phyloP scores from a whole-genome alignment of 2,888 invertebrate species.

The Smittia sp. region DNA sequence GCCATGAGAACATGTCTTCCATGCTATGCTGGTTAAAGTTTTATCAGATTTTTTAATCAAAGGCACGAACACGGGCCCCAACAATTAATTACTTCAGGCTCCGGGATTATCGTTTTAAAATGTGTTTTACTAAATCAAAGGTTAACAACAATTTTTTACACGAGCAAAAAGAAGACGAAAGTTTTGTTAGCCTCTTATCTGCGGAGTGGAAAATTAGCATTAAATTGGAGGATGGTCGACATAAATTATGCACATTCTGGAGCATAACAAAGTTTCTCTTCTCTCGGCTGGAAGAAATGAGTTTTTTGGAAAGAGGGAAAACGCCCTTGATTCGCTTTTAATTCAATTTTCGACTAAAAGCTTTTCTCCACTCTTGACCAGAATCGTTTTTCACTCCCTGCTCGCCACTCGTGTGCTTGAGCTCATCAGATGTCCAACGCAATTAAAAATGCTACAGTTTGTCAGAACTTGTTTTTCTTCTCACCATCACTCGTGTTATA shows the following conservation, averaged over 20 bases:
- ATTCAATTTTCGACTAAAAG: conserved; percentile 13
- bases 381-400: neutral
- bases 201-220: neutral
- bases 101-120: neutral
- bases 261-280: no score
- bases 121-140: neutral
- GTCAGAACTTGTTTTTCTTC: neutral
- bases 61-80: neutral
- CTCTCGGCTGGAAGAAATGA: no score
- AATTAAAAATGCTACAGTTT: conserved; percentile 2
- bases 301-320: no score
- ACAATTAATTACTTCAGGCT: conserved; percentile 16
- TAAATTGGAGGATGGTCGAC: neutral
- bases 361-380: neutral
- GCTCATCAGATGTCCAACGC: neutral
- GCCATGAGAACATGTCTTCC: no score
- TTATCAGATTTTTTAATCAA: conserved; percentile 27
- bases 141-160: neutral
- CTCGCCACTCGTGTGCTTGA: neutral
- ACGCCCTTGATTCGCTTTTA: neutral
- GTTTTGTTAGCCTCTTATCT: neutral
- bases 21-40: neutral
- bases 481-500: neutral
- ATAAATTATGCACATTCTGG: no score
- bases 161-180: neutral